phyloP scores from a whole-genome alignment of 2,888 invertebrate species.

The Leuctra nigra region DNA sequence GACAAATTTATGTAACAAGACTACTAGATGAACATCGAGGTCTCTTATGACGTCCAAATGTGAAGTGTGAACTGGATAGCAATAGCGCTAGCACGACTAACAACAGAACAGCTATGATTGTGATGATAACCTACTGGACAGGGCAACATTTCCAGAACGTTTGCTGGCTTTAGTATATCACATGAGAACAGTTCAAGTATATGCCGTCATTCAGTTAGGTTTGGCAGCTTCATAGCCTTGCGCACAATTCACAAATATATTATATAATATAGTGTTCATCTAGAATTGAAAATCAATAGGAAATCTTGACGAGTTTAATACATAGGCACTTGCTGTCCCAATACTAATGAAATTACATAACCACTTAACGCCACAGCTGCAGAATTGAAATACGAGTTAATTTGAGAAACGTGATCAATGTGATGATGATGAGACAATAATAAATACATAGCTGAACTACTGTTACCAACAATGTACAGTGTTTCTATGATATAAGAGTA shows the following conservation, averaged over 20 bases:
- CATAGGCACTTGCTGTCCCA: conserved; percentile 13
- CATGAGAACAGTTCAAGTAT: too few relatives aligned
- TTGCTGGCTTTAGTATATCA: too few relatives aligned
- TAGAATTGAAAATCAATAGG: neutral
- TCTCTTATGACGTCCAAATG: neutral
- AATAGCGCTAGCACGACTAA: neutral
- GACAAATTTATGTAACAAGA: neutral
- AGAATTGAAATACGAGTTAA: too few relatives aligned
- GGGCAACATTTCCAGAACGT: neutral
- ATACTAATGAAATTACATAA: neutral
- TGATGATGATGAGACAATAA: too few relatives aligned
- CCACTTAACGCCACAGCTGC: neutral
- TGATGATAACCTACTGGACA: neutral
- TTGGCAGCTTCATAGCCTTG: neutral
- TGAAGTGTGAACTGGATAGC: neutral
- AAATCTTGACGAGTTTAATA: neutral
- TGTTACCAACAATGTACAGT: neutral
- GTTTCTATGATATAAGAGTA: neutral
- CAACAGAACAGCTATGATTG: neutral
- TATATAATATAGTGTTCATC: too few relatives aligned
- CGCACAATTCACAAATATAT: too few relatives aligned
- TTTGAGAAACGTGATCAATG: too few relatives aligned
- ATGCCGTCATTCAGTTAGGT: neutral
- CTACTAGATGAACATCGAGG: neutral
- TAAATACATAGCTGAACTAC: too few relatives aligned